phyloP scores from a whole-genome alignment of 2,888 invertebrate genomes.

The Rhagonycha lutea region DNA sequence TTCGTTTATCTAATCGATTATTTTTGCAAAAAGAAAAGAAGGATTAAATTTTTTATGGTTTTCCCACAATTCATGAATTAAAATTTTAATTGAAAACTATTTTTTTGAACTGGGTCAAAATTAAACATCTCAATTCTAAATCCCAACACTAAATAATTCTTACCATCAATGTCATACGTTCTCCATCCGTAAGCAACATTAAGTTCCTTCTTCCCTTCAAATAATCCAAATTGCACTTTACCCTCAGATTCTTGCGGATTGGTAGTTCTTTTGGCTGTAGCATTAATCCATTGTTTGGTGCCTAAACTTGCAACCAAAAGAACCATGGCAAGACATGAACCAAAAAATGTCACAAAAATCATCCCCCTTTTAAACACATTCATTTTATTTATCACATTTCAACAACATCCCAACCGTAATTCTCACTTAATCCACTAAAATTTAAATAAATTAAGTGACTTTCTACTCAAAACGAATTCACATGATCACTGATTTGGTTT shows the following conservation, averaged over 20 bases:
- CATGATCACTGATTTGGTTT: background rate
- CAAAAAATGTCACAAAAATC: conserved; percentile 81
- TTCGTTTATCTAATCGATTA: too few relatives aligned
- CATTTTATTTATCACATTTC: conserved; percentile 51
- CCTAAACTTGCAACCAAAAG: conserved; percentile 80
- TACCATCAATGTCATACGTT: conserved; percentile 76
- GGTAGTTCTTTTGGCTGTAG: conserved; percentile 69
- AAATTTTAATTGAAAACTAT: background rate
- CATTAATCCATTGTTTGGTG: conserved; percentile 83
- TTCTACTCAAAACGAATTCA: background rate
- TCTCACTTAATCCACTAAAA: background rate
- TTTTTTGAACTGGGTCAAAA: background rate
- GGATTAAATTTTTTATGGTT: background rate
- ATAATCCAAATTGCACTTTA: conserved; percentile 81
- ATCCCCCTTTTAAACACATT: conserved; percentile 76
- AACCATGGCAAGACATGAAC: conserved; percentile 76
- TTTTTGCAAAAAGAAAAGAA: background rate
- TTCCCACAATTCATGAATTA: background rate
- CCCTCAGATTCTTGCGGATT: conserved; percentile 74
- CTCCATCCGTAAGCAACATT: conserved; percentile 84
- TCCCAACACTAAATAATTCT: conserved; percentile 44
- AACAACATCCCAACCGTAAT: background rate
- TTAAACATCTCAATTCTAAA: background rate
- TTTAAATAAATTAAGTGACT: background rate
- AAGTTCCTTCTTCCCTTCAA: conserved; percentile 82